A percentile compares a stretch with the other conserved stretches of the same genome.
These are phyloP conservation scores for Tyrannus savana DNA, from an alignment of 2,113 vertebrate species.

Conservation along the genomic window DNA sequence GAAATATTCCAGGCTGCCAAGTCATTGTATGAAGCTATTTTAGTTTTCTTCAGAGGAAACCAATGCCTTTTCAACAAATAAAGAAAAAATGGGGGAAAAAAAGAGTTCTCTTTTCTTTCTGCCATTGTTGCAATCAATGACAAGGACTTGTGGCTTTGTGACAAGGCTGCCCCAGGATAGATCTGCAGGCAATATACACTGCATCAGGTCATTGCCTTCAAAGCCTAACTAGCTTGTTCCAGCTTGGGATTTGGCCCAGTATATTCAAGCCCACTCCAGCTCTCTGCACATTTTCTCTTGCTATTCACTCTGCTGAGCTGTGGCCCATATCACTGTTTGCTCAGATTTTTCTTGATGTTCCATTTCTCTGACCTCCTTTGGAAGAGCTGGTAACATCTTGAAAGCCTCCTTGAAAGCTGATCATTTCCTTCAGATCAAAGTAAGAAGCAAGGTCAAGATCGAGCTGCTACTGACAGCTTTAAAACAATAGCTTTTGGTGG, in stretches of 20 bases:
- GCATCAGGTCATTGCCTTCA: not conserved
- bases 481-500: constrained; percentile 21
- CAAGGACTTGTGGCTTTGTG: not conserved
- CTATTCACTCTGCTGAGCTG: constrained; percentile 15
- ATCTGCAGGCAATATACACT: not conserved
- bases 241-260: not conserved
- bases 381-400: not conserved
- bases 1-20: constrained; percentile 14
- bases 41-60: constrained; percentile 32
- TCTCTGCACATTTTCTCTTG: not conserved
- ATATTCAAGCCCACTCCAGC: not conserved
- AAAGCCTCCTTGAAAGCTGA: not conserved
- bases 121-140: not conserved
- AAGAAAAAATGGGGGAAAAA: not conserved
- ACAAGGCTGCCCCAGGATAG: not conserved
- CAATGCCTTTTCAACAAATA: constrained; percentile 26
- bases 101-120: not conserved
- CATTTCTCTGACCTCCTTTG: constrained; percentile 27
- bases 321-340: not conserved
- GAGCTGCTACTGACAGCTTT: not conserved
- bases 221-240: not conserved
- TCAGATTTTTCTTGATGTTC: not conserved
- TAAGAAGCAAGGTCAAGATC: constrained; percentile 5
- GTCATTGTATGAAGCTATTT: not conserved
- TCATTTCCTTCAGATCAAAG: not conserved